These are phyloP conservation scores for crab-eating macaque (Macaca fascicularis) DNA, from an alignment of 2,113 vertebrate species.

Conservation along the genomic window DNA sequence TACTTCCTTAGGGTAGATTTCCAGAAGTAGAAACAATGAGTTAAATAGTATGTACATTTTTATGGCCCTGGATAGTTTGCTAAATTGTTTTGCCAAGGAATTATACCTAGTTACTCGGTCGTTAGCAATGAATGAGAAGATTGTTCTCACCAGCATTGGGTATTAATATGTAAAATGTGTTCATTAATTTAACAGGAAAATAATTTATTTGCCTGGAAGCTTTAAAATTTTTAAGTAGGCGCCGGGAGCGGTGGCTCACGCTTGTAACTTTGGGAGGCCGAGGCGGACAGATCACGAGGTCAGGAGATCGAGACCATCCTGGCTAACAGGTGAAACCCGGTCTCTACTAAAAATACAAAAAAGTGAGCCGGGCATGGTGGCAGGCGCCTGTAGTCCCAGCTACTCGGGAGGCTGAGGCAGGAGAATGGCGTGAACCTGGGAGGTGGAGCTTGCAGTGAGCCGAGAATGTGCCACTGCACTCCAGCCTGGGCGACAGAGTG, in stretches of 20 bases:
- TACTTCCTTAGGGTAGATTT: neutral
- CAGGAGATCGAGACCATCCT: too few species aligned
- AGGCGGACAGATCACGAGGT: too few species aligned
- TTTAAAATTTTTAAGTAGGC: conserved; percentile 30
- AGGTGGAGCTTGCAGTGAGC: too few species aligned
- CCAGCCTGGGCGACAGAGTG: too few species aligned
- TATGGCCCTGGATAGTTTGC: neutral
- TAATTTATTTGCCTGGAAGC: conserved; percentile 35
- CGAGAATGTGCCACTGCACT: rapidly evolving
- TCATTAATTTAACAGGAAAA: conserved; percentile 46
- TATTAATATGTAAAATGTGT: conserved; percentile 30
- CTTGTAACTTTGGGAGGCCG: too few species aligned
- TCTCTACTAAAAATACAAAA: too few species aligned
- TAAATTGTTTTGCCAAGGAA: conserved; percentile 30
- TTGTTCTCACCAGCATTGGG: neutral
- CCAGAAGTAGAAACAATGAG: neutral
- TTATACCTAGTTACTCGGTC: conserved; percentile 5
- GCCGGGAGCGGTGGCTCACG: rapidly evolving
- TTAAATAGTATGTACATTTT: neutral
- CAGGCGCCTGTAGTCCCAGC: too few species aligned
- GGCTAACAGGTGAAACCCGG: too few species aligned
- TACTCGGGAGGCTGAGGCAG: too few species aligned
- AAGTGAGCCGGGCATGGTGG: too few species aligned
- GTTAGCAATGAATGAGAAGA: conserved; percentile 40
- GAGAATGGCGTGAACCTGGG: too few species aligned